Evolutionary conservation across 2,888 invertebrate genomes (phyloP), one percentile per base, ranked within the genome.

Genomic region (Stenotaenia linearis): DNA sequence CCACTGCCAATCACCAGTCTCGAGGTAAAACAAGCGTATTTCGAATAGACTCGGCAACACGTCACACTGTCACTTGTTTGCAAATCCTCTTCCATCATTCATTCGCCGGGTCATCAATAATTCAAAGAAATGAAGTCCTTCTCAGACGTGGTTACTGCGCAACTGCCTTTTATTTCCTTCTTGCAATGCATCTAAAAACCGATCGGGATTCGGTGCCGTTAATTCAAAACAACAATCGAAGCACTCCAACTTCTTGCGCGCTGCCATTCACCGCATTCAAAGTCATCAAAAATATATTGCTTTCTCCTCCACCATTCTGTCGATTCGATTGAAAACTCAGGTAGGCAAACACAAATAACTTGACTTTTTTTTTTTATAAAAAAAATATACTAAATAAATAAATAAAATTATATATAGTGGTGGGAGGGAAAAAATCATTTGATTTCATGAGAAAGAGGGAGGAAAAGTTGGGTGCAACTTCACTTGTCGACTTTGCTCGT

Each of bases 41-140:
- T 4, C 61, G 61, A 61, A 25, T 61, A 61, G 7, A 45, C 12
- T 18, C n/a, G 2, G 15, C 1, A 45, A 25, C 23, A 61, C 61
- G 61, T 61, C 61, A 61, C 25, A 61, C 61, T 61, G 61, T 61
- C 61, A 15, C 25, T 61, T 61, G 61, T 61, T 61, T 23, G 61
- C 15, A 61, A 61, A 61, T 61, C 61, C 61, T 61, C 61, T 21
- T 56, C 56, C 56, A 56, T 56, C 56, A 56, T 56, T 56, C 56
- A 56, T 61, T 61, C 61, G 7, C 25, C 15, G 9, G 28, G 25
- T 61, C 61, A 61, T 61, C 23, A 61, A 61, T 61, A 61, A 61
- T 61, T 61, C 61, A 61, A 15, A 12, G 23, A 23, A 61, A 23
- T 61, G 61, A 61, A 61, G 12, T 61, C 25, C 25, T 61, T 10